Conservation (phyloP, 2,113 vertebrate species). For the Cinclus mexicanus region DNA sequence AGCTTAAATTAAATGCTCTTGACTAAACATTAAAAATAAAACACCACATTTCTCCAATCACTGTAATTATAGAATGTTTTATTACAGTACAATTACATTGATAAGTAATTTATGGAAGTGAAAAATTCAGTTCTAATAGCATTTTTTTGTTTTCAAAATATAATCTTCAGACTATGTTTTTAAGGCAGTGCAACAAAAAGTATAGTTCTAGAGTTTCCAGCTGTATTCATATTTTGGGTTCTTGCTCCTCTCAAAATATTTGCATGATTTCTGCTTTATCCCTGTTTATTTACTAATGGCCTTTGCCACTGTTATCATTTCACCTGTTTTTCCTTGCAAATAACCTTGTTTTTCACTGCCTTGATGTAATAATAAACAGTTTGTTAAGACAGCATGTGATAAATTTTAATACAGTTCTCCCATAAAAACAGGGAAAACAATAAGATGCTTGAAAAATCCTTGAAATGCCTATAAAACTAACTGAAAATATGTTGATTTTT, state of each 20-base stretch:
- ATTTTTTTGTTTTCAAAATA: background rate
- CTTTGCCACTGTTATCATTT: background rate
- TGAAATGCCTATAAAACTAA: background rate
- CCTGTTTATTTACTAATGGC: background rate
- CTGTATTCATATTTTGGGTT: background rate
- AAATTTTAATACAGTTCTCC: background rate
- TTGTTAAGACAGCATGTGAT: background rate
- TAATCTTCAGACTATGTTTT: background rate
- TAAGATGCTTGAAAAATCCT: background rate
- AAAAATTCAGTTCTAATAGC: background rate
- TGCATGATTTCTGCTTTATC: background rate
- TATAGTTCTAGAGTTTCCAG: background rate
- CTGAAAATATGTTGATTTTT: background rate
- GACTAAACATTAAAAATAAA: background rate
- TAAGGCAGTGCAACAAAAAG: background rate
- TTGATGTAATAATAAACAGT: background rate
- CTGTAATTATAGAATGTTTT: background rate
- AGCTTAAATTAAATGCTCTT: background rate
- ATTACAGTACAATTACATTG: background rate
- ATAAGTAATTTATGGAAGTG: background rate
- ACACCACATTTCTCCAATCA: background rate
- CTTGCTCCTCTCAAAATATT: background rate
- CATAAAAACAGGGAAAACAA: background rate
- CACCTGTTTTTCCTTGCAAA: background rate
- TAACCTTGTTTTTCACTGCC: constrained; percentile 22